These are phyloP conservation scores for Amphiprion clarkii DNA, from an alignment of 2,797 vertebrate species.

Conservation along the genomic window DNA sequence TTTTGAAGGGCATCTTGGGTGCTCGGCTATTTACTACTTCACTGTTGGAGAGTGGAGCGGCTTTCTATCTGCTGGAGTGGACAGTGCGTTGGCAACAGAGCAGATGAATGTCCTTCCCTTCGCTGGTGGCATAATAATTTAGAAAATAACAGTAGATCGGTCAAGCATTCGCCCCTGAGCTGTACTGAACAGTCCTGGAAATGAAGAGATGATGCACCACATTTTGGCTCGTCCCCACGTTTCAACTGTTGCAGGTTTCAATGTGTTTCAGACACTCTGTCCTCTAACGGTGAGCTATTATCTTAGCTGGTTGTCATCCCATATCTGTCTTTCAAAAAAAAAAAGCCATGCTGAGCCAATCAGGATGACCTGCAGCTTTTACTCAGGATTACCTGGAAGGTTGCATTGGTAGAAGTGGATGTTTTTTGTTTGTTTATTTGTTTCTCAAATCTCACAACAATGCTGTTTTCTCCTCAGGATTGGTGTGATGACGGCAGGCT, in stretches of 20 bases:
- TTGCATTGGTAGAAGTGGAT: not conserved
- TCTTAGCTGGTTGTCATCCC: not conserved
- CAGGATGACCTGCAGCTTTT: not conserved
- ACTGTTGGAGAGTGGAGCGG: not conserved
- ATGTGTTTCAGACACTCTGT: slow-evolving; percentile 9
- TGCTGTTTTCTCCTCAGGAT: slow-evolving; percentile 1
- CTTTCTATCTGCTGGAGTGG: slow-evolving; percentile 28
- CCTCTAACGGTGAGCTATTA: not conserved
- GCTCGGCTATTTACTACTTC: slow-evolving; percentile 17
- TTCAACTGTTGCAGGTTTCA: not conserved
- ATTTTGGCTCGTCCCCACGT: slow-evolving; percentile 1
- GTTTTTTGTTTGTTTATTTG: not conserved
- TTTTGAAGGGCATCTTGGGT: slow-evolving; percentile 43
- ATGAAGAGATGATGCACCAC: slow-evolving; percentile 39
- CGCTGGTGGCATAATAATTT: slow-evolving; percentile 35
- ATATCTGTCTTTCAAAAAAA: no score
- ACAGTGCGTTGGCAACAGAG: slow-evolving; percentile 33
- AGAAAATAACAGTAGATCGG: slow-evolving; percentile 35
- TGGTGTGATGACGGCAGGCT: not conserved
- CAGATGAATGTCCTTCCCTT: slow-evolving; percentile 42
- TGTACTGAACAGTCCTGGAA: slow-evolving; percentile 22
- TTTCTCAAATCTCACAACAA: not conserved
- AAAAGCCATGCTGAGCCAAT: not conserved
- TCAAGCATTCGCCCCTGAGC: slow-evolving; percentile 37
- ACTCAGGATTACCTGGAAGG: slow-evolving; percentile 3